Evolutionary conservation across 1,140 invertebrate species (phyloP).

Genomic region (Eupristina koningsbergeri): DNA sequence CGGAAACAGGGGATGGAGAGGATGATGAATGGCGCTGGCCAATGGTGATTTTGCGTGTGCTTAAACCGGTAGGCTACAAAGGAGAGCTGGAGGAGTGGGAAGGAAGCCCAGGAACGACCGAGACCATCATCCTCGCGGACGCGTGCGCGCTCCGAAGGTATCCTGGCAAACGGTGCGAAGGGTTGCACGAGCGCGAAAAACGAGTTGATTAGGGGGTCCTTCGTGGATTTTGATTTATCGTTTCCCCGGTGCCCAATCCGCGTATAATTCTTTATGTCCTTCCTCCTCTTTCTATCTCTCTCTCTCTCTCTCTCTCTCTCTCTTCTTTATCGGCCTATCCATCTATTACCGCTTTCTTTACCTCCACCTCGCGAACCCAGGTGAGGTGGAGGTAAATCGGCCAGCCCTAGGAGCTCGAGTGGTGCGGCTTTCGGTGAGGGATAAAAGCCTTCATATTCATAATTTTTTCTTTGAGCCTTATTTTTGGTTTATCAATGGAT

Average conservation of each 20-base stretch:
- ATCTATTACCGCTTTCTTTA: background rate
- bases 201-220: slow-evolving; percentile 60
- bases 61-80: slow-evolving; percentile 55
- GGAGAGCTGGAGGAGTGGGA: slow-evolving; percentile 21
- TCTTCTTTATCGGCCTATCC: background rate
- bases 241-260: background rate
- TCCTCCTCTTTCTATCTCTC: background rate
- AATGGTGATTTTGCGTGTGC: slow-evolving; percentile 71
- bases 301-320: background rate
- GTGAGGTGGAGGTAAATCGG: background rate
- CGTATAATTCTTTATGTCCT: background rate
- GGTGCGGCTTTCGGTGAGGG: background rate
- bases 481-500: background rate
- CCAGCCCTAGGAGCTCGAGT: background rate
- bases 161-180: slow-evolving; percentile 42
- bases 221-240: slow-evolving; percentile 40
- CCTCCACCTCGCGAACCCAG: background rate
- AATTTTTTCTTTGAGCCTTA: background rate
- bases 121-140: slow-evolving; percentile 28
- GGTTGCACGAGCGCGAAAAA: slow-evolving; percentile 57
- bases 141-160: slow-evolving; percentile 37
- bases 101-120: background rate
- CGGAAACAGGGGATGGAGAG: slow-evolving; percentile 54
- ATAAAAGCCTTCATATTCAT: background rate
- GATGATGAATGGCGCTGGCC: slow-evolving; percentile 70